These are phyloP conservation scores for Triops longicaudatus DNA, from an alignment of 1,140 invertebrate genomes.

Conservation along the genomic window DNA sequence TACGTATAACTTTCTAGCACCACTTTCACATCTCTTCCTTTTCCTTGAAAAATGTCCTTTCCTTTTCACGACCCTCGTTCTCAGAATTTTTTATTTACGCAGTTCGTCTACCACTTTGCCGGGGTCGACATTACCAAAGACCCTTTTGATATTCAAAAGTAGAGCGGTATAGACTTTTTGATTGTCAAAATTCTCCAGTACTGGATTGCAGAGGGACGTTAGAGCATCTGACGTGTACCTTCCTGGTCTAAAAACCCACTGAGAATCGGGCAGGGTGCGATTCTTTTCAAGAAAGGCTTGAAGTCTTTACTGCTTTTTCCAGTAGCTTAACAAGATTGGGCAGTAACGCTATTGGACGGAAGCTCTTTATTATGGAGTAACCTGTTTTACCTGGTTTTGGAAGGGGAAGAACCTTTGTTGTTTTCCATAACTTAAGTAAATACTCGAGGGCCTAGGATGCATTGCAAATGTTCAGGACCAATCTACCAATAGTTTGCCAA, in stretches of 20 bases:
- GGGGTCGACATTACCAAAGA: neutral
- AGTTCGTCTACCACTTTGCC: neutral
- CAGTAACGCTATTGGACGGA: neutral
- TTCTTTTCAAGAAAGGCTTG: neutral
- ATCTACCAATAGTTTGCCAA: neutral
- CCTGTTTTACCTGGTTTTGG: neutral
- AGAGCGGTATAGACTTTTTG: slow-evolving; percentile 3
- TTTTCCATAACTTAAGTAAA: neutral
- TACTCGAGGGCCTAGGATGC: neutral
- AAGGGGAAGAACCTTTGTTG: neutral
- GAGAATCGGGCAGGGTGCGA: neutral
- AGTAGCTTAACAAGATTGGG: neutral
- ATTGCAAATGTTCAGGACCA: neutral
- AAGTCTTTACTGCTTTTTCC: neutral
- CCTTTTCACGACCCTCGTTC: too few species aligned
- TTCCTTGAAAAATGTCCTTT: neutral
- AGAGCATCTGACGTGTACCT: neutral
- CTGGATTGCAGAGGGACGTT: neutral
- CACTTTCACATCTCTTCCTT: neutral
- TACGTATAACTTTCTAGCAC: neutral
- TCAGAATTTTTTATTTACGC: neutral
- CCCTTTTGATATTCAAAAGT: slow-evolving; percentile 18
- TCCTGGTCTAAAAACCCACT: slow-evolving; percentile 16
- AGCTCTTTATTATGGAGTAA: neutral
- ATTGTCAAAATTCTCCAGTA: slow-evolving; percentile 9